phyloP scores from a whole-genome alignment of 2,888 invertebrate species.

The Mythimna loreyi region DNA sequence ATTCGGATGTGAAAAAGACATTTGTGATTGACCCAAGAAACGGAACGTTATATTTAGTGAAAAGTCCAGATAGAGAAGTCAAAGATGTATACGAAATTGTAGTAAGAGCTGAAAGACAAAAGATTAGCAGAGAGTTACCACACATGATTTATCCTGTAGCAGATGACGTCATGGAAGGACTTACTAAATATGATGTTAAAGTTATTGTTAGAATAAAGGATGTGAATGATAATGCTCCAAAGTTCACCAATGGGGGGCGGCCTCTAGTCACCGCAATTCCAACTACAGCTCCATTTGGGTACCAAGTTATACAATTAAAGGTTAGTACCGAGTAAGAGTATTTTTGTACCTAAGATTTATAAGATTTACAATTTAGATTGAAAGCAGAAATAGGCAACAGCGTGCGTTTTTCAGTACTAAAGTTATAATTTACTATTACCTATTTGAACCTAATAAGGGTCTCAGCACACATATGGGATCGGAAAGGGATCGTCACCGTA shows the following conservation, averaged over 20 bases:
- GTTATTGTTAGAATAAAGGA: constrained; percentile 95
- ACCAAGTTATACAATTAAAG: constrained; percentile 94
- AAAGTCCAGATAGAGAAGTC: constrained; percentile 94
- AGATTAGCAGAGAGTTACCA: constrained; percentile 93
- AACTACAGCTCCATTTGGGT: constrained; percentile 95
- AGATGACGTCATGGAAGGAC: constrained; percentile 93
- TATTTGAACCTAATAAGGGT: not conserved
- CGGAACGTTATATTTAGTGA: constrained; percentile 94
- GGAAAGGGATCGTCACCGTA: too few species aligned
- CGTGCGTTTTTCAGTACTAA: not conserved
- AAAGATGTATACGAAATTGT: constrained; percentile 92
- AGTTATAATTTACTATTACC: not conserved
- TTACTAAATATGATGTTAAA: constrained; percentile 95
- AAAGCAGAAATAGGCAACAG: too few species aligned
- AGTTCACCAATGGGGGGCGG: constrained; percentile 93
- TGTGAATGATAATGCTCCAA: constrained; percentile 96
- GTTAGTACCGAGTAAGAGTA: constrained; percentile 78
- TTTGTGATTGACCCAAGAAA: constrained; percentile 95
- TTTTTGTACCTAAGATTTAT: not conserved
- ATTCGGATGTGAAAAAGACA: constrained; percentile 90
- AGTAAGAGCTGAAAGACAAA: constrained; percentile 89
- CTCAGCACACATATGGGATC: too few species aligned
- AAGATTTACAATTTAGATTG: not conserved
- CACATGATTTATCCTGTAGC: constrained; percentile 95
- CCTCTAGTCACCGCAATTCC: constrained; percentile 96